Evolutionary conservation across 2,797 vertebrate genomes (phyloP), one percentile per base, ranked within the genome.

Genomic region (Acanthiza pusilla): DNA sequence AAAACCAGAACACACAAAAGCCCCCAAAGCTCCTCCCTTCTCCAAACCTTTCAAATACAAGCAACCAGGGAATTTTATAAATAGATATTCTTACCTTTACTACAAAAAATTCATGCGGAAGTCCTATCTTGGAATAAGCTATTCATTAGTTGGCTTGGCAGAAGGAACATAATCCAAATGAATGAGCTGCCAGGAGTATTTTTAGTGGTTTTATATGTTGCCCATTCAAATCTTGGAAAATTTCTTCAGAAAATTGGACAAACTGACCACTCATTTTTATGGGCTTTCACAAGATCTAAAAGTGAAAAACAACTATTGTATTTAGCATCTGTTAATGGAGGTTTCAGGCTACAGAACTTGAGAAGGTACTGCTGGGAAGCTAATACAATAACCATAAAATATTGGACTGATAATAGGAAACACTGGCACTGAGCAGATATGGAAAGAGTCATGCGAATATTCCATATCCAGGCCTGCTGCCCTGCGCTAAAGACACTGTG

Each of bases 121-220:
- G 96, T 96, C 88, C 96, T 96, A 96, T 96, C 94, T 96, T 96
- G 96, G 96, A 97, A 95, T 96, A 94, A 93, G 74, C 91, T 94
- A 38, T 94, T 97, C 96, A 96, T 96, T 96, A 96, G 94, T 82
- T 97, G 95, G 96, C 96, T 96, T 97, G 92, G 95, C 94, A 95
- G 91, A 90, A 88, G 80, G 79, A 94, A 73, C 74, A 40, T 60
- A 94, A 70, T 91, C 95, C 96, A 94, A 93, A 86, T 76, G 89
- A 82, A 93, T 36, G 80, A 91, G 77, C 89, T 94, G 96, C 95
- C 96, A 97, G 57, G 85, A 92, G 94, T 96, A 97, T 96, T 97
- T 96, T 96, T 97, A 96, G 95, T 96, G 93, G 83, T 91, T 96
- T 97, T 96, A 96, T 95, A 91, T 86, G 83, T 81, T 97, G 96